Evolutionary conservation across 2,113 vertebrate species (phyloP), one percentile per base, ranked within the genome.

Genomic region (Apus apus): DNA sequence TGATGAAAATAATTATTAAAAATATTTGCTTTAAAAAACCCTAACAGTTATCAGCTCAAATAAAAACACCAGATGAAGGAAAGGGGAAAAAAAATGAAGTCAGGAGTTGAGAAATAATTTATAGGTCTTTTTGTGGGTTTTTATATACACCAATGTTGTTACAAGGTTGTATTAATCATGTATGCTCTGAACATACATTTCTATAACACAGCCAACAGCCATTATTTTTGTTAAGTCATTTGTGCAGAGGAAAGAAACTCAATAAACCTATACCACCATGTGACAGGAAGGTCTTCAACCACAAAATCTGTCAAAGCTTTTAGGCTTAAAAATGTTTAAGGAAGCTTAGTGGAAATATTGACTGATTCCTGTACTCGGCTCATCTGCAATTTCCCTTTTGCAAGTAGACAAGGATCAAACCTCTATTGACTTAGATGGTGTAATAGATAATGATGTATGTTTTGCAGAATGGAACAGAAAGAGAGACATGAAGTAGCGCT

Each of bases 281-380:
- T 46, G 48, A 71, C 20, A 20, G 48, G 27, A 64, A 90, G 34
- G 36, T 68, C 53, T 85, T 83, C 40, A 67, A 56, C 43, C 40
- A 74, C 30, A 50, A 32, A 29, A 64, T 73, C 9, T 87, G 66
- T 77, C 85, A 77, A 78, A 93, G 54, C 29, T 61, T 89, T 82
- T 56, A 91, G 51, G 77, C 58, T 91, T 84, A 45, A 81, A 84
- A 90, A 80, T 43, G 53, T 75, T 95, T 80, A 94, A 89, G 67
- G 62, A 86, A 93, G 64, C 48, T 81, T 85, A 91, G 89, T 0
- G 0, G n/a, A 9, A 21, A 87, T 34, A 87, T 2, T 51, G 62
- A 75, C 19, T 14, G 45, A 38, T 46, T 89, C 27, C 85, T 32
- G 38, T 15, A 56, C 25, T 36, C 34, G 11, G 5, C 15, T 71